Conservation (phyloP, 2,888 invertebrate species). For the Hirudinaria manillensis region DNA sequence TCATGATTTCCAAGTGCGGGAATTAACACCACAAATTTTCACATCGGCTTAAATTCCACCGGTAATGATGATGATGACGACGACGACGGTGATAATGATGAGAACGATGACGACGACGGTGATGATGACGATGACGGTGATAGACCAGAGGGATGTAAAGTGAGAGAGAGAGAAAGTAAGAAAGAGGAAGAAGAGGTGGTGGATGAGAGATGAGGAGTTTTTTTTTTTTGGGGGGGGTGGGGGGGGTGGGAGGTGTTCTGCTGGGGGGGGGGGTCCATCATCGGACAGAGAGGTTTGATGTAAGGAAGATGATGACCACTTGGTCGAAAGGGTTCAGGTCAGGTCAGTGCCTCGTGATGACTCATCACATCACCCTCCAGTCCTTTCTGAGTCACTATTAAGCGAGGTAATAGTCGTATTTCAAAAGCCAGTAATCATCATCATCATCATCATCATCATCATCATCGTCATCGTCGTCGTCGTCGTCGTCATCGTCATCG, state of each 20-base stretch:
- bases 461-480: conserved; percentile 15
- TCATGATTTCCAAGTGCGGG: too few species aligned
- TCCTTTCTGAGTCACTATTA: too few species aligned
- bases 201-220: neutral
- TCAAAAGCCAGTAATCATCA: conserved; percentile 14
- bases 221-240: too few species aligned
- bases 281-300: too few species aligned
- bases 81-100: neutral
- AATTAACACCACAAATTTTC: too few species aligned
- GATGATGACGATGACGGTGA: neutral
- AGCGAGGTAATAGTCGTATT: neutral
- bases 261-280: too few species aligned
- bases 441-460: conserved; percentile 26
- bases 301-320: too few species aligned
- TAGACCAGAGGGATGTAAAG: neutral
- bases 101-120: neutral
- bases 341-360: too few species aligned
- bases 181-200: neutral
- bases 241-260: too few species aligned
- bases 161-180: neutral
- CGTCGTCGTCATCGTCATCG: conserved; percentile 1
- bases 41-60: neutral
- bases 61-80: conserved; percentile 5
- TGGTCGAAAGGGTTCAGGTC: too few species aligned
- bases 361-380: too few species aligned